Evolutionary conservation across 2,113 vertebrate genomes (phyloP), one percentile per base, ranked within the genome.

Genomic region (Platycercus adscitus): DNA sequence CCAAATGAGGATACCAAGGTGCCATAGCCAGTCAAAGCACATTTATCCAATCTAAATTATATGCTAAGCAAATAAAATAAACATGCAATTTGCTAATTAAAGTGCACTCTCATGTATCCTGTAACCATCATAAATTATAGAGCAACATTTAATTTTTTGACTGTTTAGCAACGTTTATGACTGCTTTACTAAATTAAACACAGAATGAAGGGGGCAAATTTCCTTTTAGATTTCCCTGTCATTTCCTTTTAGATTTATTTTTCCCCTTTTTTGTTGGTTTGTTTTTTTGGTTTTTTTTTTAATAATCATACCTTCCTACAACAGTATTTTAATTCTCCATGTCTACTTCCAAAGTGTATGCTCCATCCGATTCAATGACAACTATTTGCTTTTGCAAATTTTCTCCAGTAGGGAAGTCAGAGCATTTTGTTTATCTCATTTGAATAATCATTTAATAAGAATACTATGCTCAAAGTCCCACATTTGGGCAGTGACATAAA

Each of bases 71-170:
- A 97, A 98, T 96, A 97, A 97, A 98, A 97, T 98, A 97, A 98
- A 98, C 91, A 97, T 94, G 94, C 94, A 97, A 96, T 97, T 98
- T 97, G 92, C 96, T 98, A 98, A 98, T 98, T 98, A 98, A 98
- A 97, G 97, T 93, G 95, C 96, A 97, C 97, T 97, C 93, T 96
- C 78, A 78, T 95, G 84, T 97, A 96, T 96, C 96, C 94, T 97
- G 43, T 92, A 98, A 97, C 98, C 96, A 86, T 90, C 95, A 97
- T 97, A 97, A 96, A 98, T 98, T 98, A 98, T 96, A 97, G 93
- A 94, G 96, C 95, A 97, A 97, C 97, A 97, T 96, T 97, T 95
- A 97, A 98, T 98, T 98, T 98, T 97, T 97, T 91, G 91, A 96
- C 96, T 95, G 93, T 97, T 98, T 97, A 97, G 95, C 85, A 91